Percentiles rank a stretch among this genome's conserved stretches.
phyloP scores from a whole-genome alignment of 2,797 vertebrate species.

The Telmatherina bonti region DNA sequence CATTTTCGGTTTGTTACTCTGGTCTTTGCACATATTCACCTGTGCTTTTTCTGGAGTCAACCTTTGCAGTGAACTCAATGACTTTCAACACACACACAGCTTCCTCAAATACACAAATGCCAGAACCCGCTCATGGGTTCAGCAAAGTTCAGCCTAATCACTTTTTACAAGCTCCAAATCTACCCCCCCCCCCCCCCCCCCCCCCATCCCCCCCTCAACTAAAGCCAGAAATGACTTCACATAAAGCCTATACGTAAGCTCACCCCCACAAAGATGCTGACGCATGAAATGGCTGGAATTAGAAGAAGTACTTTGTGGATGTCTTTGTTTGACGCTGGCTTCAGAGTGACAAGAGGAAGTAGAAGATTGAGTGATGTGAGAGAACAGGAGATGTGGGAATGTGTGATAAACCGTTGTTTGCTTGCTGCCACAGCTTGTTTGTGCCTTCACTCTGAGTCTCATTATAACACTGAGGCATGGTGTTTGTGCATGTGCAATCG shows the following conservation, averaged over 20 bases:
- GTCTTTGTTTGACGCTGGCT: conserved; percentile 55
- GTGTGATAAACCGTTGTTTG: conserved; percentile 69
- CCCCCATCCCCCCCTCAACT: background rate
- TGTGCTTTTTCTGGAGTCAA: background rate
- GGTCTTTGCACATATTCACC: background rate
- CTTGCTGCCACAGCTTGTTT: conserved; percentile 72
- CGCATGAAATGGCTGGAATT: conserved; percentile 58
- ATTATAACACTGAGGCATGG: conserved; percentile 53
- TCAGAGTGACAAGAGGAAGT: conserved; percentile 57
- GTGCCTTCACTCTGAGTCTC: conserved; percentile 60
- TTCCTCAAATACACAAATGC: conserved; percentile 14
- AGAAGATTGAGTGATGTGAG: conserved; percentile 66
- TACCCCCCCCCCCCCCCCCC: background rate
- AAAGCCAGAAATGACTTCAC: conserved; percentile 41
- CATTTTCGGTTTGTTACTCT: background rate
- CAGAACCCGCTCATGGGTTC: conserved; percentile 33
- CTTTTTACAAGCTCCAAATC: conserved; percentile 37
- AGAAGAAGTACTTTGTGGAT: conserved; percentile 49
- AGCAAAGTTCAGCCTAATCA: conserved; percentile 38
- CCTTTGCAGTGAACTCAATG: background rate
- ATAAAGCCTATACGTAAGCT: conserved; percentile 26
- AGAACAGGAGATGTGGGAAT: conserved; percentile 56
- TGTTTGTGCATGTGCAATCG: conserved; percentile 24
- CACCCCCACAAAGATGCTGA: conserved; percentile 50
- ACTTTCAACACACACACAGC: conserved; percentile 3